Percentiles rank a stretch among this genome's conserved stretches.
Evolutionary conservation across 2,888 invertebrate genomes (phyloP).

Genomic region (Agapostemon virescens): DNA sequence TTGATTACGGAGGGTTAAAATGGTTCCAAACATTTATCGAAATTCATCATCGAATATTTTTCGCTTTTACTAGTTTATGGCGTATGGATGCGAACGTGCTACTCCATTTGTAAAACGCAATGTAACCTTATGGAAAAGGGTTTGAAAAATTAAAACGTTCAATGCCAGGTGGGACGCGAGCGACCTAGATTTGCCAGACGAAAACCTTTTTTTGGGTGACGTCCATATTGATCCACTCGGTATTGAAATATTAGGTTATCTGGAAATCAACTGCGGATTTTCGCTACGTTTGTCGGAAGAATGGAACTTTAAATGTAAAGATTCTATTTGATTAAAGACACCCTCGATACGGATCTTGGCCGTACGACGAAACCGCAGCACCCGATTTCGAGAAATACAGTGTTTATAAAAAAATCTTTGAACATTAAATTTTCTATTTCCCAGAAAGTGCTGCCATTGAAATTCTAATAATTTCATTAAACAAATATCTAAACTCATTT

Average conservation of each 20-base stretch:
- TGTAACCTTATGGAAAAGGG: background rate
- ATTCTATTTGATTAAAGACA: background rate
- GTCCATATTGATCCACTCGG: conserved; percentile 18
- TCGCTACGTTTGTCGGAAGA: conserved; percentile 1
- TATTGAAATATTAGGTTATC: conserved; percentile 24
- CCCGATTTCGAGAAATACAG: background rate
- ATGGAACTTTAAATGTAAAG: conserved; percentile 10
- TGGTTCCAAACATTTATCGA: background rate
- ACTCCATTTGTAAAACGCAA: background rate
- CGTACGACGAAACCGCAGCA: background rate
- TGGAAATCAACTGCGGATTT: conserved; percentile 19
- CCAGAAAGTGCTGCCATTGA: background rate
- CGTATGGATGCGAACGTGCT: background rate
- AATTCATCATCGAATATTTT: background rate
- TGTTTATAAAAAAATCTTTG: background rate
- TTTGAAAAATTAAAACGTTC: conserved; percentile 19
- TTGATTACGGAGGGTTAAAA: background rate
- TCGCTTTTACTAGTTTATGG: background rate
- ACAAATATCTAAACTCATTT: no score
- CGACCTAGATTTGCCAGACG: conserved; percentile 14
- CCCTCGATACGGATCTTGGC: background rate
- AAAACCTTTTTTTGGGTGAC: conserved; percentile 9
- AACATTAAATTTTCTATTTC: background rate
- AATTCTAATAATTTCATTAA: background rate
- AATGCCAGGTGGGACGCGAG: conserved; percentile 3